A percentile compares a stretch with the other conserved stretches of the same genome.
phyloP scores from a whole-genome alignment of 2,113 vertebrate genomes.

The Eptesicus fuscus region DNA sequence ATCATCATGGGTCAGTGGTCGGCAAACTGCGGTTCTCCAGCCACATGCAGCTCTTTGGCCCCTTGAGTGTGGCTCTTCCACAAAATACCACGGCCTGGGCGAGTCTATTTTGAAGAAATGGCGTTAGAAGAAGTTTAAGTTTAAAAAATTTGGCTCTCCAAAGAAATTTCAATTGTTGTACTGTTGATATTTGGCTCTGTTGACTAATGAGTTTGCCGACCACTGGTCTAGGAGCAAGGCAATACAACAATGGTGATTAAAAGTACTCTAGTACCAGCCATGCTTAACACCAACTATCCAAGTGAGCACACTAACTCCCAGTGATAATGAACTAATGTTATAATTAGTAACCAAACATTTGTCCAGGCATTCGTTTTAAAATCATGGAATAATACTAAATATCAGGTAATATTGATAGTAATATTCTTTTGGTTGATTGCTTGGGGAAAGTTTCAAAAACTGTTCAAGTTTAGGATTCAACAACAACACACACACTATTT shows the following conservation, averaged over 20 bases:
- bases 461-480: conserved; percentile 5
- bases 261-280: background rate
- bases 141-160: too few species aligned
- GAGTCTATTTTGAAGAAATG: too few species aligned
- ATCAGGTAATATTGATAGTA: background rate
- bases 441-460: background rate
- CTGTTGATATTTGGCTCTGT: too few species aligned
- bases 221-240: background rate
- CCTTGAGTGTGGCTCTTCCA: too few species aligned
- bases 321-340: background rate
- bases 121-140: too few species aligned
- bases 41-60: too few species aligned
- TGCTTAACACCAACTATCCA: background rate
- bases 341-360: background rate
- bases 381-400: background rate
- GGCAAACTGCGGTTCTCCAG: too few species aligned
- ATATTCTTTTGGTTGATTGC: background rate
- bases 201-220: too few species aligned
- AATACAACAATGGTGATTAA: background rate
- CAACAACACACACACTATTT: background rate
- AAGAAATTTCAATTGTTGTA: too few species aligned
- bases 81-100: too few species aligned
- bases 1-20: background rate
- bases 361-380: background rate
- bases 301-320: background rate